Base-by-base conservation (phyloP, 2,797 vertebrate genomes). In the Darevskia mixta region DNA sequence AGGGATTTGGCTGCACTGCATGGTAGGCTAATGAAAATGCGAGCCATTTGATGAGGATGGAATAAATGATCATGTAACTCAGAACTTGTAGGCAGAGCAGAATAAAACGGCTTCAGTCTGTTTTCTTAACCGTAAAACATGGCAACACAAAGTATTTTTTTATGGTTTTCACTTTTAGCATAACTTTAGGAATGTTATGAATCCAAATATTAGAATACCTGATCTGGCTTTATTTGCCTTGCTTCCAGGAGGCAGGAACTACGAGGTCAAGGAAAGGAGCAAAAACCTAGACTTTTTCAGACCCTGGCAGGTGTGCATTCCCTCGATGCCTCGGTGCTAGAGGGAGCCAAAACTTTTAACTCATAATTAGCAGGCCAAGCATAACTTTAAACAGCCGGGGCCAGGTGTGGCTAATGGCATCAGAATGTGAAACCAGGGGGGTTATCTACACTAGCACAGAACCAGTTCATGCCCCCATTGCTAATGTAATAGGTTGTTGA, bases 131-230 rank as follows among this genome's bases (percentile, higher is more conserved):
- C 5, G 13, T 72, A 72, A 83, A 71, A 49, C 66, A 67, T 27
- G 18, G 23, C 15, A 25, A 82, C 8, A 27, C 66, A 82, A 69
- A 45, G 3, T 10, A n/a, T 43, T 82, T 43, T 81, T 82, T 66
- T 61, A 32, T 23, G n/a, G n/a, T 20, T 49, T 71, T 35, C 20
- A 55, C 43, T 72, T 71, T 45, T 20, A 83, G 49, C 25, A 9
- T 83, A 32, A 23, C 67, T 49, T 83, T 25, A 72, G 67, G 67
- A 72, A 83, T 72, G 43, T 72, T 83, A 72, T 72, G 18, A 83
- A 23, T 83, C 43, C n/a, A 83, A 45, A 71, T 49, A 71, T 71
- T 71, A 83, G 66, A 72, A 83, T 83, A 13, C 67, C 67, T 32
- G 29, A 72, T 43, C 67, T 49, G 10, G 27, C 41, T 72, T 55